phyloP scores from a whole-genome alignment of 23 tunicate genomes.

The Ciona savignyi region DNA sequence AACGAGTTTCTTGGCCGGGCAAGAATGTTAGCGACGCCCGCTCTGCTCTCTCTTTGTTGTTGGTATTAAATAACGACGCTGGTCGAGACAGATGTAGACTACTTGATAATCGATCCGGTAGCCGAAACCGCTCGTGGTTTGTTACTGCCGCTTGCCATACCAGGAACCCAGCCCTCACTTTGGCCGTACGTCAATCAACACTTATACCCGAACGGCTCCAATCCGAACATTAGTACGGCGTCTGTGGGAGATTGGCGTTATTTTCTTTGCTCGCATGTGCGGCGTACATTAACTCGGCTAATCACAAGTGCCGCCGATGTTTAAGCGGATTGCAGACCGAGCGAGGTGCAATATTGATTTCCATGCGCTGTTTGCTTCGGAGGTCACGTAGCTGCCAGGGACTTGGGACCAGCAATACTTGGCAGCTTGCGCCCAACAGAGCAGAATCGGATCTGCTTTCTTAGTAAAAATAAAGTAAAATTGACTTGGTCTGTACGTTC shows the following conservation, averaged over 20 bases:
- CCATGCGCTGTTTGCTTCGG: background rate
- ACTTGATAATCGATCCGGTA: slow-evolving; percentile 11
- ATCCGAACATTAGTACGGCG: background rate
- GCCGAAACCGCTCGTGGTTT: background rate
- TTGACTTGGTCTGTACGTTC: no score
- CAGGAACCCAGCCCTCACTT: slow-evolving; percentile 1
- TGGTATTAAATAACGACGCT: slow-evolving; percentile 4
- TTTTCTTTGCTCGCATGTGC: background rate
- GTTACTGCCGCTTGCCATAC: background rate
- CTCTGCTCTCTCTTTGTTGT: background rate
- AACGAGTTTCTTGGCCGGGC: background rate
- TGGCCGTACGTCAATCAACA: background rate
- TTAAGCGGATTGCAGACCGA: background rate
- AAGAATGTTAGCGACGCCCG: background rate
- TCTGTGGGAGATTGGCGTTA: background rate
- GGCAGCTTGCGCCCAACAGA: background rate
- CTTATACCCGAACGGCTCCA: background rate
- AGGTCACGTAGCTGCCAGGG: background rate
- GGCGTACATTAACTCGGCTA: background rate
- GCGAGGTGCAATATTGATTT: background rate
- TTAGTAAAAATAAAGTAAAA: no score
- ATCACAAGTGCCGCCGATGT: background rate
- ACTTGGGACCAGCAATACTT: background rate
- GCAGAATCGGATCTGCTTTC: no score
- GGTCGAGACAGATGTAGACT: slow-evolving; percentile 24